These are phyloP conservation scores for Tholera decimalis DNA, from an alignment of 2,888 invertebrate species.

Conservation along the genomic window DNA sequence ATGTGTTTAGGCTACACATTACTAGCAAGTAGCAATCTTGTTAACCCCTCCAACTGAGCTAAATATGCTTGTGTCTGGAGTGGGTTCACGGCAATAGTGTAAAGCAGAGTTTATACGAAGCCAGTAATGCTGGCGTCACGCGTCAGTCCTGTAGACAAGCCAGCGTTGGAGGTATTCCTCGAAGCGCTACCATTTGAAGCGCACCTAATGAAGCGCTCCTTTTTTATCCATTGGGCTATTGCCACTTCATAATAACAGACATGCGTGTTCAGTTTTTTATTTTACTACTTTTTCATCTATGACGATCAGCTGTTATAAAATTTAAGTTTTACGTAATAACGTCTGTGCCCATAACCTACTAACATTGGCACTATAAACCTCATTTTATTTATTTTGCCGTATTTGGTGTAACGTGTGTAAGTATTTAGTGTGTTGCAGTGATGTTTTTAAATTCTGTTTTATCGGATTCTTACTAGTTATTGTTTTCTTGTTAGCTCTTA, in stretches of 20 bases:
- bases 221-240: neutral
- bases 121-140: too few species aligned
- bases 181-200: too few species aligned
- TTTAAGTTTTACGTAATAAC: constrained; percentile 33
- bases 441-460: neutral
- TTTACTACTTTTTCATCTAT: constrained; percentile 4
- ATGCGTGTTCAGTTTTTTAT: neutral
- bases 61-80: too few species aligned
- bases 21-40: too few species aligned
- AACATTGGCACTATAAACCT: constrained; percentile 54
- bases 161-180: too few species aligned
- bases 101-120: too few species aligned
- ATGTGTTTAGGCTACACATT: too few species aligned
- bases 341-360: constrained; percentile 48
- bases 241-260: neutral
- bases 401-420: constrained; percentile 23
- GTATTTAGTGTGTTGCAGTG: constrained; percentile 22
- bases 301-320: constrained; percentile 35
- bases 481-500: too few species aligned
- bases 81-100: neutral
- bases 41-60: too few species aligned
- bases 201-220: too few species aligned
- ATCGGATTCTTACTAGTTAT: neutral
- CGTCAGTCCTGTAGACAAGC: too few species aligned
- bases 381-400: constrained; percentile 36